Percentiles rank a stretch among this genome's conserved stretches.
Conservation (phyloP, 2,113 vertebrate genomes). For the Erpornis zantholeuca region DNA sequence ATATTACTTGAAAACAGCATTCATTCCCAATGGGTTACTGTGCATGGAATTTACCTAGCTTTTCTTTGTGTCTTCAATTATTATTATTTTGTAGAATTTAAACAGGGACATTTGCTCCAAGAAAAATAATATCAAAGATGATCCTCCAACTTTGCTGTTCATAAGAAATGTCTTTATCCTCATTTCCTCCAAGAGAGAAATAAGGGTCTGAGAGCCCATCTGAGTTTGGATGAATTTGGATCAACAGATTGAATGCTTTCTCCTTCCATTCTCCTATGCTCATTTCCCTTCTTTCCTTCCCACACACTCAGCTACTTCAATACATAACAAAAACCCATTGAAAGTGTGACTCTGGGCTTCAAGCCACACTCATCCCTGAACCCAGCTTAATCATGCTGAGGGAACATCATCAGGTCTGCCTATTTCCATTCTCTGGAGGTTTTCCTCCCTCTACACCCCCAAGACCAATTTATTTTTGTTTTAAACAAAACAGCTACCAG, state of each 20-base stretch:
- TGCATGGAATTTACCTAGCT: background rate
- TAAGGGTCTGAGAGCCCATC: background rate
- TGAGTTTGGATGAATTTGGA: background rate
- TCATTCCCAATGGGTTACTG: constrained; percentile 5
- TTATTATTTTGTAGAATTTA: constrained; percentile 43
- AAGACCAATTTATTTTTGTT: background rate
- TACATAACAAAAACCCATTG: background rate
- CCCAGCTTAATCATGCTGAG: background rate
- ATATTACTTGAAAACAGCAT: constrained; percentile 29
- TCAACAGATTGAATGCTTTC: background rate
- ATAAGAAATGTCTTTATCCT: background rate
- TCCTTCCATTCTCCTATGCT: background rate
- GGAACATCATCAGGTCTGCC: background rate
- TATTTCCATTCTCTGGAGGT: background rate
- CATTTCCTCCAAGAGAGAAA: background rate
- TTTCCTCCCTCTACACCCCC: background rate
- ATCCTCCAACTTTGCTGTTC: background rate
- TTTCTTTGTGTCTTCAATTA: constrained; percentile 18
- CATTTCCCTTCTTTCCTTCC: background rate
- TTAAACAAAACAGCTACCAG: background rate
- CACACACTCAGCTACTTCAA: background rate
- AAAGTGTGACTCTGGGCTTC: background rate
- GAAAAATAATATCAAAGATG: background rate
- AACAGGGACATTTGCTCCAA: background rate
- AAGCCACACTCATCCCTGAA: background rate